phyloP scores from a whole-genome alignment of 2,113 vertebrate genomes.

The Reinhardtius hippoglossoides region DNA sequence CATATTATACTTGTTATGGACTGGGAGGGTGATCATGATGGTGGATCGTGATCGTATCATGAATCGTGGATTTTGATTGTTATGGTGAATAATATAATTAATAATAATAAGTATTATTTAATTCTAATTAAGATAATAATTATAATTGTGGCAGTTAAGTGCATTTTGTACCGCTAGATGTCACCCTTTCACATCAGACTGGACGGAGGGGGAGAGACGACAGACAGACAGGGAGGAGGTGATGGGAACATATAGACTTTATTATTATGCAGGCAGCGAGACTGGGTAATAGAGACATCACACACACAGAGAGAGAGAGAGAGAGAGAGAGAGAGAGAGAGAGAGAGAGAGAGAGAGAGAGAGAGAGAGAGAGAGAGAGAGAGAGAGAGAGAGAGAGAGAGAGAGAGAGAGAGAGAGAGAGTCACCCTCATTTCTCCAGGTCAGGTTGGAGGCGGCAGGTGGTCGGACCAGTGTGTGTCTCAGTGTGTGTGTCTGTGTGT shows the following conservation, averaged over 20 bases:
- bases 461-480: slow-evolving; percentile 9
- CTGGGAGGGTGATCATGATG: no score
- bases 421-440: neutral
- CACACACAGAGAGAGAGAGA: neutral
- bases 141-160: neutral
- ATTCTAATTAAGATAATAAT: no score
- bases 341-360: no score
- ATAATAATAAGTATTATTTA: no score
- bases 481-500: neutral
- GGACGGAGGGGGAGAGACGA: neutral
- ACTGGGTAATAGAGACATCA: slow-evolving; percentile 44
- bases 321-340: no score
- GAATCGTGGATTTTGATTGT: no score
- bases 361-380: no score
- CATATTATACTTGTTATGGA: no score
- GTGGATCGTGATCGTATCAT: no score
- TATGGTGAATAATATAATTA: no score
- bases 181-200: slow-evolving; percentile 33
- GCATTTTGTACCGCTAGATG: slow-evolving; percentile 60
- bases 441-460: slow-evolving; percentile 53
- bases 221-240: slow-evolving; percentile 13
- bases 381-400: no score
- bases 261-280: slow-evolving; percentile 64
- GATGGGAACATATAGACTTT: slow-evolving; percentile 31
- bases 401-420: slow-evolving; percentile 11